Evolutionary conservation across 2,888 invertebrate genomes (phyloP), one percentile per base, ranked within the genome.

Genomic region (Muscina levida): DNA sequence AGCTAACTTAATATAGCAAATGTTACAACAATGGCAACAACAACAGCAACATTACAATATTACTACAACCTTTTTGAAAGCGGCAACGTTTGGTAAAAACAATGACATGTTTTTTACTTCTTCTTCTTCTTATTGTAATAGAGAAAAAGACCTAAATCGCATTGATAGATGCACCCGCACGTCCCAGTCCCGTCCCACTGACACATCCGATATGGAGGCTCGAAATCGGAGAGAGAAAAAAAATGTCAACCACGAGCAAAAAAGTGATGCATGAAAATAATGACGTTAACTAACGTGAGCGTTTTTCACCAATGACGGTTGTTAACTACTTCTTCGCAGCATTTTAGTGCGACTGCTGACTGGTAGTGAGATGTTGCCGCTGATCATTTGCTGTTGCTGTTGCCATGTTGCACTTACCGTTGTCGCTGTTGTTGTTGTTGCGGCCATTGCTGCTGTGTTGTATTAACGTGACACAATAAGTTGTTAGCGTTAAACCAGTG

Each of bases 381-480:
- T 57, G 66, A 42, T 59, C 65, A 77, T 57, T 72, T 66, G 8
- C 13, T 31, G 31, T 8, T 31, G 31, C 31, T 8, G 31, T 31
- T 31, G 31, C 8, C 31, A 31, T 31, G 31, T 31, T 31, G 31
- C 31, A 31, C 31, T 31, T 31, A 31, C 31, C 3, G 31, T 31
- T 31, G 31, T 31, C 31, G 44, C 19, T 44, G 22, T 10, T 62
- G 13, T 39, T 62, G 26, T 46, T 46, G 46, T 24, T 22, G 13
- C n/a, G 11, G 46, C 4, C 24, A 24, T 24, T 46, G n/a, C 24
- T 46, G 46, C 59, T 15, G 31, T 74, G 77, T 81, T 74, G 70
- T 31, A 73, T 70, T 71, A 74, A 72, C 77, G 81, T 77, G 81
- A 81, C 81, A 81, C 81, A 77, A 77, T 81, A 73, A 74, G 67